phyloP scores from a whole-genome alignment of 2,888 invertebrate genomes.

The Eupithecia tripunctaria region DNA sequence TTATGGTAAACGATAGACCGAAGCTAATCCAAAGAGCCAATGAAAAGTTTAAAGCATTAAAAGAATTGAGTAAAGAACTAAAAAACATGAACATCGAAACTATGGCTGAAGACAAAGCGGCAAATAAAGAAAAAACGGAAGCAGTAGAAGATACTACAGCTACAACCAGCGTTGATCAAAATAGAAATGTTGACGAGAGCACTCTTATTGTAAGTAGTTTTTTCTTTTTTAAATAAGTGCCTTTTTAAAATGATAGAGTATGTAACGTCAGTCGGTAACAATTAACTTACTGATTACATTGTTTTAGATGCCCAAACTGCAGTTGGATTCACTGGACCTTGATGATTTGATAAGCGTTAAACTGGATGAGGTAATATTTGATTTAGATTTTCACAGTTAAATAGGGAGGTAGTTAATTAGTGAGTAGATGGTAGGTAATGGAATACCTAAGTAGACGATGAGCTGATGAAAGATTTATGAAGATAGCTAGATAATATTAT shows the following conservation, averaged over 20 bases:
- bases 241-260: neutral
- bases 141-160: neutral
- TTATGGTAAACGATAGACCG: slow-evolving; percentile 60
- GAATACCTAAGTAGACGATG: neutral
- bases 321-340: slow-evolving; percentile 58
- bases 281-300: slow-evolving; percentile 13
- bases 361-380: slow-evolving; percentile 62
- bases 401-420: neutral
- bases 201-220: slow-evolving; percentile 32
- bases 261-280: neutral
- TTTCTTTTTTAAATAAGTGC: neutral
- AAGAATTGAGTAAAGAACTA: slow-evolving; percentile 50
- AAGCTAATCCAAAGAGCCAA: slow-evolving; percentile 50
- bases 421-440: neutral
- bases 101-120: slow-evolving; percentile 6
- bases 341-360: slow-evolving; percentile 58
- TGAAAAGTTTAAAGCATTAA: slow-evolving; percentile 51
- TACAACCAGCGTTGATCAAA: slow-evolving; percentile 6
- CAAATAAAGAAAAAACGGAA: neutral
- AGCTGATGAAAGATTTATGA: too few species aligned
- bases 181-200: slow-evolving; percentile 16
- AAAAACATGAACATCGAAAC: slow-evolving; percentile 35
- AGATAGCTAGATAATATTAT: neutral
- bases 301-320: slow-evolving; percentile 69
- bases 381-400: neutral